phyloP scores from a whole-genome alignment of 2,113 vertebrate species.

The Hypocryptadius cinnamomeus region DNA sequence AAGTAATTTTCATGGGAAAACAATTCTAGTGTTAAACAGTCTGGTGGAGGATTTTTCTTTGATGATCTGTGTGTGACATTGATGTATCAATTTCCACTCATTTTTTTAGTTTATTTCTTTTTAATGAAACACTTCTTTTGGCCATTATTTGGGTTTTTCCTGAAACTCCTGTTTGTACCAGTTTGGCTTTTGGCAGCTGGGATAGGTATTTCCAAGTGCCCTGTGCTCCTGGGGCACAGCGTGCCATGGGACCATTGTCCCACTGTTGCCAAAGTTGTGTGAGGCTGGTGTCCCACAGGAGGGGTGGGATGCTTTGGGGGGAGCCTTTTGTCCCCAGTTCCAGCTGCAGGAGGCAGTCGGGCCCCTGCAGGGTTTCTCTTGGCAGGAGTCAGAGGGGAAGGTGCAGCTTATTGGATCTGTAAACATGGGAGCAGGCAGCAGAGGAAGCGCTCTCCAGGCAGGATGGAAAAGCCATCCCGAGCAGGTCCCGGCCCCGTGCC shows the following conservation, averaged over 20 bases:
- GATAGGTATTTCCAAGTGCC: background rate
- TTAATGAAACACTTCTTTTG: background rate
- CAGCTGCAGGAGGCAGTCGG: fast-evolving
- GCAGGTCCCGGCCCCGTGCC: background rate
- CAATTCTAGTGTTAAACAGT: background rate
- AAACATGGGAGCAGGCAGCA: background rate
- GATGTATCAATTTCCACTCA: background rate
- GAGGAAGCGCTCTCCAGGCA: fast-evolving
- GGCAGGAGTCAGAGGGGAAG: background rate
- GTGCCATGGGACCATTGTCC: fast-evolving
- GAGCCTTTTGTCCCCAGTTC: background rate
- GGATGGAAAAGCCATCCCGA: background rate
- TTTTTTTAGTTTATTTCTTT: background rate
- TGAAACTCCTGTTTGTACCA: background rate
- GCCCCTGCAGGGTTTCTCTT: background rate
- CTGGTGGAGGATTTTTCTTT: background rate
- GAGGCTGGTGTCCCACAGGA: background rate
- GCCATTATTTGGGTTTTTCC: background rate
- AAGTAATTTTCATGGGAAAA: background rate
- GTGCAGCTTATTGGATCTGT: background rate
- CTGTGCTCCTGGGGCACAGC: fast-evolving
- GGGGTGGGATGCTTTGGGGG: background rate
- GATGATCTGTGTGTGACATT: background rate
- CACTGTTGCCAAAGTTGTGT: fast-evolving
- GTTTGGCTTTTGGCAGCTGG: fast-evolving